Percentiles rank a stretch among this genome's conserved stretches.
These are phyloP conservation scores for Galeopsomyia nigrocyanea DNA, from an alignment of 2,888 invertebrate species.

Conservation along the genomic window DNA sequence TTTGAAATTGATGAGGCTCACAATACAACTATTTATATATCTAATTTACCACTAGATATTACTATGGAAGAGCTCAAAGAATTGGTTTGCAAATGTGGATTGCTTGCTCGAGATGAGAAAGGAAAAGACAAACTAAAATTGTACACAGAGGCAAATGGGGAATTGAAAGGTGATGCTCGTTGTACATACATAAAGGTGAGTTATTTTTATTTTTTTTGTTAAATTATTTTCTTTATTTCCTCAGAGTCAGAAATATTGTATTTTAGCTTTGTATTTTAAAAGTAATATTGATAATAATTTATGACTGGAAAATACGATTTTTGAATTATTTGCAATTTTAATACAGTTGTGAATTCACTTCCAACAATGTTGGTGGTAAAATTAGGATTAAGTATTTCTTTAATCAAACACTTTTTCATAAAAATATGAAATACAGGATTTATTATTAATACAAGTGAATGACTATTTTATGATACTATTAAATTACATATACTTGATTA, in stretches of 20 bases:
- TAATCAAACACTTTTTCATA: constrained; percentile 5
- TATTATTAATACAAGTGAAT: constrained; percentile 32
- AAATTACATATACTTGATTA: constrained; percentile 31
- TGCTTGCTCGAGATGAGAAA: constrained; percentile 89
- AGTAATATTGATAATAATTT: too few species aligned
- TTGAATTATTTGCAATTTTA: too few species aligned
- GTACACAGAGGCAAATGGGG: constrained; percentile 84
- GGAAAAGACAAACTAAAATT: constrained; percentile 91
- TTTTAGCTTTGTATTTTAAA: too few species aligned
- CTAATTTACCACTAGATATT: constrained; percentile 89
- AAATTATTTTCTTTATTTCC: background rate
- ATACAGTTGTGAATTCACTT: too few species aligned
- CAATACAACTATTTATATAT: constrained; percentile 97
- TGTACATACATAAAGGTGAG: constrained; percentile 95
- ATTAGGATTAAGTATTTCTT: background rate
- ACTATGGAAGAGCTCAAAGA: constrained; percentile 92
- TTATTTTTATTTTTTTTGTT: background rate
- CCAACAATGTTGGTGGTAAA: too few species aligned
- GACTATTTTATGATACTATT: constrained; percentile 18
- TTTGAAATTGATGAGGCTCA: constrained; percentile 90
- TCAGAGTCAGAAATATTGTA: too few species aligned
- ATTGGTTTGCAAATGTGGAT: constrained; percentile 96
- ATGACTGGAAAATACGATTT: too few species aligned
- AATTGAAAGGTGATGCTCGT: constrained; percentile 94
- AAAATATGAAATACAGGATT: constrained; percentile 37